Conservation (phyloP, 2,797 vertebrate genomes). For the Botia kubotai region DNA sequence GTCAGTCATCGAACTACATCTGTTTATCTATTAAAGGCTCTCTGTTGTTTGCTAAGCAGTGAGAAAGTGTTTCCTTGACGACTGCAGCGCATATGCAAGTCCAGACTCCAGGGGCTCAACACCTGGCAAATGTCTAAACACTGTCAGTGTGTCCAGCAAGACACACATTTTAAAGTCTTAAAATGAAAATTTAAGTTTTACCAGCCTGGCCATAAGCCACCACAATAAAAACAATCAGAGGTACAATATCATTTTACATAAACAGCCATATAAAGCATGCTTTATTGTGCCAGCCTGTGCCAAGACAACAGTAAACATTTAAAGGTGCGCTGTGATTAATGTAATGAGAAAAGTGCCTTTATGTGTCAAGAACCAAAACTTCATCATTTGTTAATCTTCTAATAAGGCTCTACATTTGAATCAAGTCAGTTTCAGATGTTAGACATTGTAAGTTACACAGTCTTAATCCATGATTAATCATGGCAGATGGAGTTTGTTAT, state of each 20-base stretch:
- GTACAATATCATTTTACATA: neutral
- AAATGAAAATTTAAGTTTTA: neutral
- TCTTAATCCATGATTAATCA: slow-evolving; percentile 12
- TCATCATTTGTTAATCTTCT: neutral
- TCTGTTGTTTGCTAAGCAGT: slow-evolving; percentile 12
- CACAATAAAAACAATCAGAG: neutral
- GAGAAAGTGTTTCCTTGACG: slow-evolving; percentile 43
- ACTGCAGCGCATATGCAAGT: neutral
- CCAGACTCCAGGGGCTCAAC: slow-evolving; percentile 23
- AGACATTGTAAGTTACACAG: neutral
- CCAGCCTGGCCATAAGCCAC: neutral
- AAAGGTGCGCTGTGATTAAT: neutral
- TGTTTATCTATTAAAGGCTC: neutral
- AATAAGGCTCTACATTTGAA: neutral
- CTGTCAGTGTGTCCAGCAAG: neutral
- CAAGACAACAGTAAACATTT: slow-evolving; percentile 1
- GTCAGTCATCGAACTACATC: neutral
- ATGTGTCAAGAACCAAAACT: neutral
- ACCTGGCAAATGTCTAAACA: slow-evolving; percentile 24
- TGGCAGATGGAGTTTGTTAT: slow-evolving; percentile 5
- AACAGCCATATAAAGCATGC: neutral
- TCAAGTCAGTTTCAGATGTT: neutral
- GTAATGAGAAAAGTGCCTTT: neutral
- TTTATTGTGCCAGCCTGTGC: neutral
- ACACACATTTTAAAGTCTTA: slow-evolving; percentile 13